Evolutionary conservation across 2,797 vertebrate genomes (phyloP), one percentile per base, ranked within the genome.

Genomic region (Catharus ustulatus): DNA sequence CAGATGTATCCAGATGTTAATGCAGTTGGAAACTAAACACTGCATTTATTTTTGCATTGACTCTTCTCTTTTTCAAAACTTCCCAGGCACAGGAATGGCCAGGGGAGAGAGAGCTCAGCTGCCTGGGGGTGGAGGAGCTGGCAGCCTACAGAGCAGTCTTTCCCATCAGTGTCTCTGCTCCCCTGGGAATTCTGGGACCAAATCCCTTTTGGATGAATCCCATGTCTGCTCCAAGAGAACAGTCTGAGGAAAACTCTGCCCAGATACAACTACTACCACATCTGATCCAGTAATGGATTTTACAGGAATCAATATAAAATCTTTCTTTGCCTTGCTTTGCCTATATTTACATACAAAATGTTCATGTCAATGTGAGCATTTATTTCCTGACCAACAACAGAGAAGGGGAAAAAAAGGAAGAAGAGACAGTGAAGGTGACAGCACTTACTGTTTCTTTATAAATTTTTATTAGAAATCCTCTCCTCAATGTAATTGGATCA

Each of bases 1-100:
- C 84, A 82, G 57, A 74, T 82, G 52, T 59, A 61, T 71, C 63
- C 84, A 94, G 84, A 87, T 87, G 78, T 91, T 91, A 87, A 77
- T 34, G 17, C 13, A 79, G 55, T 93, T 82, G 57, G 81, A 94
- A 95, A 95, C 24, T 36, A 29, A 86, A 73, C 36, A 59, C 38
- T 79, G 29, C 5, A 22, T 74, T 89, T 82, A 74, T 61, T 90
- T 88, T 74, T 67, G 5, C 48, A 66, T 59, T 52, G 29, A 55
- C 8, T 64, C 36, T 62, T 85, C 40, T 92, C 15, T 79, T 67
- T 71, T 36, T 48, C 59, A 76, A 88, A 59, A 7, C 15, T 32
- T 58, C 24, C 57, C 38, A 42, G 13, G 17, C 1, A 0, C 22
- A 88, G 27, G 26, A 85, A 48, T 3, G 1, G 15, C 20, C 52